Base-by-base conservation (phyloP, 2,113 vertebrate genomes). In the Bambusicola thoracicus region DNA sequence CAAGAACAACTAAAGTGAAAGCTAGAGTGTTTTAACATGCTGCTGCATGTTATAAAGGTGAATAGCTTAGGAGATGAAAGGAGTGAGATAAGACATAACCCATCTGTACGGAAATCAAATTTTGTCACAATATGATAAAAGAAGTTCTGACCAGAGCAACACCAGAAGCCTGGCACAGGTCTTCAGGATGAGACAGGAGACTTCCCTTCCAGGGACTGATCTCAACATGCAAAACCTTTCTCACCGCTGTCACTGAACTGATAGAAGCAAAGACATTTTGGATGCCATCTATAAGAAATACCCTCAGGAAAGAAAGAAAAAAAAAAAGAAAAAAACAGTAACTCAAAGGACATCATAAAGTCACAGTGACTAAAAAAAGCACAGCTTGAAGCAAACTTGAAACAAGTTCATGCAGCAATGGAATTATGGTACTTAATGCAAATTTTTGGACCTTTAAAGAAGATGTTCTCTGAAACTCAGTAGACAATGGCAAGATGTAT, bases 371-470 rank as follows among this genome's bases (percentile, higher is more conserved):
- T 13, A 25, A 40, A 76, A 36, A 96, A 65, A 74, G 44, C 10
- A 32, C 14, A 55, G 40, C 40, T 53, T 72, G 48, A 72, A 53
- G 29, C 36, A 81, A 49, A 22, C 38, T 82, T 38, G 22, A 65
- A 83, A 84, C 25, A 88, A 61, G 34, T 5, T 5, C 22, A 10
- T 1, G 11, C 0, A 0, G 59, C 11, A 30, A 40, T 13, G 11
- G 27, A 21, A 73, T 62, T 10, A 32, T 20, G 34, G 25, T 40
- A n/a, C 8, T 61, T 76, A 53, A 58, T 8, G 53, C n/a, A 55
- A 61, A 56, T 36, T 62, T 24, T 69, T 85, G 51, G 2, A 48
- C 4, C 15, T 48, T 21, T 32, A 80, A 66, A 3, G 58, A 82
- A 65, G 17, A 30, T 11, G 13, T 22, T 82, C 62, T 68, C 44